phyloP scores from a whole-genome alignment of 2,113 vertebrate genomes.

The Hemibagrus wyckioides region DNA sequence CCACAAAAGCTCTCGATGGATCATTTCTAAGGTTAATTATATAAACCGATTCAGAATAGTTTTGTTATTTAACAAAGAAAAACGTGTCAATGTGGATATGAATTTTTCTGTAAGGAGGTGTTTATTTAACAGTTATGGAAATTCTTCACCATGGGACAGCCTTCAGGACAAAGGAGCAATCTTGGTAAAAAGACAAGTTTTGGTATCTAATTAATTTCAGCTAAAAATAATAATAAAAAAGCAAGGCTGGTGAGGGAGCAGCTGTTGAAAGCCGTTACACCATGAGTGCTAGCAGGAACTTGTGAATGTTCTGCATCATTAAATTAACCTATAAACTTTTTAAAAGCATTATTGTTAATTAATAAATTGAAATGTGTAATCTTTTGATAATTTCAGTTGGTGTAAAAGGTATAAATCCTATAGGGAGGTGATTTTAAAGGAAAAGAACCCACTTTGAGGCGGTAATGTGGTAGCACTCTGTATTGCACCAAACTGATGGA shows the following conservation, averaged over 20 bases:
- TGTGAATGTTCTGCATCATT: not conserved
- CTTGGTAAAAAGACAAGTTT: not conserved
- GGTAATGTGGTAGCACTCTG: not conserved
- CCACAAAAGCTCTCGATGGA: not conserved
- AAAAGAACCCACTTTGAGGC: not conserved
- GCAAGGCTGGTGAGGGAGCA: not conserved
- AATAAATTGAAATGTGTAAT: not conserved
- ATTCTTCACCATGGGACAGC: not conserved
- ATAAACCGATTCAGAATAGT: too few species aligned
- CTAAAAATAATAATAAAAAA: not conserved
- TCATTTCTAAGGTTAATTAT: not conserved
- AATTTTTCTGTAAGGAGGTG: not conserved
- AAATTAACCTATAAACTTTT: not conserved
- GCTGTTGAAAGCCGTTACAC: not conserved
- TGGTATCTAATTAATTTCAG: not conserved
- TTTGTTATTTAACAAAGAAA: not conserved
- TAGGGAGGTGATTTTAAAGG: not conserved
- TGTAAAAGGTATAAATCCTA: not conserved
- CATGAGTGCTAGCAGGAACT: not conserved
- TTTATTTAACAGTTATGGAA: not conserved
- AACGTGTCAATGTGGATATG: not conserved
- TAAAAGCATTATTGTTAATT: not conserved
- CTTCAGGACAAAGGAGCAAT: not conserved
- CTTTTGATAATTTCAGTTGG: not conserved
- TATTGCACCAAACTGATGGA: not conserved